Evolutionary conservation across 1,140 invertebrate species (phyloP).

Genomic region (Pogonomyrmex barbatus): DNA sequence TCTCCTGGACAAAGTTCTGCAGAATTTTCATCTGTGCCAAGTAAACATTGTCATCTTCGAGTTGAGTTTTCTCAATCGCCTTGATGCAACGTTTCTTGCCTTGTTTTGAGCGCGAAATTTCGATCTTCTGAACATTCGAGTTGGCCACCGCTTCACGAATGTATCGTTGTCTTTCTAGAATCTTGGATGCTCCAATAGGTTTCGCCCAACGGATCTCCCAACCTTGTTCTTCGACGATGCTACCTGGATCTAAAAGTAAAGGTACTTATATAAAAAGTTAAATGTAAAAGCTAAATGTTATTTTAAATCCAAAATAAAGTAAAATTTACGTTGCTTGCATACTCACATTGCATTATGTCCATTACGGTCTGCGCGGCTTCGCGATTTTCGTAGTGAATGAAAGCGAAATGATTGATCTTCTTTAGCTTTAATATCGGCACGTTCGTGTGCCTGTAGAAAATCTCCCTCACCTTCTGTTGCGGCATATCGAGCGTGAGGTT

Average conservation of each 20-base stretch:
- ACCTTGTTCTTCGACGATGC: conserved; percentile 76
- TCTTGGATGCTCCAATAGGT: conserved; percentile 81
- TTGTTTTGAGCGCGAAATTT: conserved; percentile 57
- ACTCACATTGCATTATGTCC: conserved; percentile 80
- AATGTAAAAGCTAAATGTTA: not conserved
- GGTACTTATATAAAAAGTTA: not conserved
- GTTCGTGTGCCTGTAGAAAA: conserved; percentile 80
- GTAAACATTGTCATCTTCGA: conserved; percentile 17
- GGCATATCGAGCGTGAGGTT: conserved; percentile 80
- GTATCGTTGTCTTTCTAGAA: conserved; percentile 79
- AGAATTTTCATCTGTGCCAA: conserved; percentile 64
- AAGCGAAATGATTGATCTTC: conserved; percentile 85
- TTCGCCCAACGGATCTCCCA: conserved; percentile 85
- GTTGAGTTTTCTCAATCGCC: not conserved
- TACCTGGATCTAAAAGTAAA: conserved; percentile 70
- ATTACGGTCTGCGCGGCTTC: conserved; percentile 80
- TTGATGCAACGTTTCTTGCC: conserved; percentile 4
- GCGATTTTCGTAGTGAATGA: conserved; percentile 83
- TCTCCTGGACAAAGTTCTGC: conserved; percentile 73
- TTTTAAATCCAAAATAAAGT: not conserved
- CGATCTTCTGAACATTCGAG: not conserved
- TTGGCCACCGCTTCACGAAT: conserved; percentile 79
- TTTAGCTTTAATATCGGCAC: conserved; percentile 84
- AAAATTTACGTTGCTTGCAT: not conserved
- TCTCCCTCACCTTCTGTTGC: conserved; percentile 81